Base-by-base conservation (phyloP, 2,888 invertebrate genomes). In the Caenorhabditis sp. region DNA sequence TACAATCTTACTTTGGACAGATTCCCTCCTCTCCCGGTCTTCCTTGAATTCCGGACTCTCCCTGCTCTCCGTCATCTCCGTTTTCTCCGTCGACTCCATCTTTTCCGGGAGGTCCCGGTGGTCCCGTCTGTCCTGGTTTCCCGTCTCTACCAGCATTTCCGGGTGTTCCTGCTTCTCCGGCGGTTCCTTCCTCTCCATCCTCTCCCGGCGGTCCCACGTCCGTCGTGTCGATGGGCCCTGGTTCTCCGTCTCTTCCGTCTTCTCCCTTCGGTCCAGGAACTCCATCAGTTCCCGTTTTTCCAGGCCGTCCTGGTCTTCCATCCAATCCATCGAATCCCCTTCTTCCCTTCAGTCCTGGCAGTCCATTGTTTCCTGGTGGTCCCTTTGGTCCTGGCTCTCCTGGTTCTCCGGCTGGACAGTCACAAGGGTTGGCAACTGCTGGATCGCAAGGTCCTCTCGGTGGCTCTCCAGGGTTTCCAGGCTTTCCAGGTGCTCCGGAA, bases 271-370 rank as follows among this genome's bases (percentile, higher is more conserved):
- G 41, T 27, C 80, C 77, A 9, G 55, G 59, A 15, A 53, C 24
- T 22, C 76, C 76, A 52, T 61, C 68, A 6, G 35, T 68, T 79
- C 78, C 80, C 15, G 62, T 32, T n/a, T 73, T 72, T 55, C 81
- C 83, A 27, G 79, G 79, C 50, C 68, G 46, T 58, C 83, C 83
- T 37, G 76, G 77, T n/a, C 74, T 43, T 22, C 83, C 84, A 43
- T 77, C 66, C 17, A 68, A 22, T 8, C 81, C 83, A 62, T 81
- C 59, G 30, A 70, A 58, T 37, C 80, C 80, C 27, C 58, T 56
- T 56, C 56, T 41, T 59, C 81, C 79, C n/a, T 76, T 63, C 50
- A 61, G 30, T 56, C 81, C 79, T 7, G 65, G 71, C 39, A 71
- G 26, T 48, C 78, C 79, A 24, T 73, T 74, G 58, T 68, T 68